A percentile compares a stretch with the other conserved stretches of the same genome.
phyloP scores from a whole-genome alignment of 2,888 invertebrate species.

The Trichopoda pennipes region DNA sequence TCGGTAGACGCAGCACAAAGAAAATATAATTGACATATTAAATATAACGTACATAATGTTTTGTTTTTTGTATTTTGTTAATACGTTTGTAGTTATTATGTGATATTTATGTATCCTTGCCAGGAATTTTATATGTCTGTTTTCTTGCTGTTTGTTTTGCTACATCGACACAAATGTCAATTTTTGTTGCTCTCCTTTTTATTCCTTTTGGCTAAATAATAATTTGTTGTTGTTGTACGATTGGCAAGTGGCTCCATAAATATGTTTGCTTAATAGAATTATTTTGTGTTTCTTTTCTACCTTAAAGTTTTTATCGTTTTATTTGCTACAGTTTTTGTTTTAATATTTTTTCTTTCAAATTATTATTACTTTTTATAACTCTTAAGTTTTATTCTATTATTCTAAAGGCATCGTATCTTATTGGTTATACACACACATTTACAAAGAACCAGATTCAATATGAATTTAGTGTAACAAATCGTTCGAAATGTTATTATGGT shows the following conservation, averaged over 20 bases:
- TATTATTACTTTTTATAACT: not conserved
- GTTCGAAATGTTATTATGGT: too few relatives aligned
- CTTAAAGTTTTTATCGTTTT: conserved; percentile 19
- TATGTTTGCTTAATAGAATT: conserved; percentile 57
- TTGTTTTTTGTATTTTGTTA: not conserved
- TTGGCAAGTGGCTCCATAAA: conserved; percentile 67
- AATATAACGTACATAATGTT: too few relatives aligned
- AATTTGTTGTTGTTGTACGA: conserved; percentile 45
- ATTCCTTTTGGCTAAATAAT: conserved; percentile 38
- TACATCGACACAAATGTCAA: conserved; percentile 25
- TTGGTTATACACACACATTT: not conserved
- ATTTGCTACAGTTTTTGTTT: conserved; percentile 36
- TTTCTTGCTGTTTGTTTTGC: conserved; percentile 10
- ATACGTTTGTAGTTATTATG: not conserved
- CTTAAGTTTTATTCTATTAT: conserved; percentile 29
- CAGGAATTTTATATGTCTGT: conserved; percentile 15
- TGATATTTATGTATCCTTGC: not conserved
- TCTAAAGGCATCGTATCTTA: conserved; percentile 32
- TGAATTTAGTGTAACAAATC: too few relatives aligned
- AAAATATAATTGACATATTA: not conserved
- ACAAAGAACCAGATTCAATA: too few relatives aligned
- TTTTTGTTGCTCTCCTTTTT: conserved; percentile 30
- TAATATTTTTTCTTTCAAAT: conserved; percentile 23
- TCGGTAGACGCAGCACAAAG: not conserved
- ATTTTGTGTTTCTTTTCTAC: conserved; percentile 33